phyloP scores from a whole-genome alignment of 2,888 invertebrate species.

The Gymnosoma rotundatum region DNA sequence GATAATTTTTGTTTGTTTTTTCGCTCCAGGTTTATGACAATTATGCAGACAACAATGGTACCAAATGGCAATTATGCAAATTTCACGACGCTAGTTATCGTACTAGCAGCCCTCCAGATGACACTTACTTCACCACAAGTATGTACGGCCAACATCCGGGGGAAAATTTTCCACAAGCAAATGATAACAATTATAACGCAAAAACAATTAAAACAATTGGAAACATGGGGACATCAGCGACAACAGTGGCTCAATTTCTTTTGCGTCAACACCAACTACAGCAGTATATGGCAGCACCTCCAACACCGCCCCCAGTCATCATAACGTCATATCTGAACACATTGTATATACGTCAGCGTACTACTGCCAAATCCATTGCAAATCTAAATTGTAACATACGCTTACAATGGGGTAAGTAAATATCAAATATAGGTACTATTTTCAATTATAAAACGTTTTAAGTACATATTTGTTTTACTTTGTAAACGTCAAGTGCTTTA shows the following conservation, averaged over 20 bases:
- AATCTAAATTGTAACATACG: slow-evolving; percentile 86
- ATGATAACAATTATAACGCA: slow-evolving; percentile 33
- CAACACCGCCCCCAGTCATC: slow-evolving; percentile 83
- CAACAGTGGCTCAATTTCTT: slow-evolving; percentile 57
- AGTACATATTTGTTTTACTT: slow-evolving; percentile 8
- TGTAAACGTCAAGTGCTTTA: slow-evolving; percentile 35
- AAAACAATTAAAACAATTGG: slow-evolving; percentile 19
- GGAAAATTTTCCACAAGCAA: slow-evolving; percentile 34
- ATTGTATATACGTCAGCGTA: slow-evolving; percentile 84
- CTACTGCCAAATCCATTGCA: slow-evolving; percentile 80
- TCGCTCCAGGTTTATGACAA: slow-evolving; percentile 85
- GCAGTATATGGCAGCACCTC: slow-evolving; percentile 72
- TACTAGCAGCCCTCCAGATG: slow-evolving; percentile 48
- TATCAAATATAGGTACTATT: neutral
- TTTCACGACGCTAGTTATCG: slow-evolving; percentile 73
- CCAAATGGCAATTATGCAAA: slow-evolving; percentile 86
- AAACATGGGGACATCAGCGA: slow-evolving; percentile 49
- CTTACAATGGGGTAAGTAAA: slow-evolving; percentile 84
- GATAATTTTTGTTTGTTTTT: neutral
- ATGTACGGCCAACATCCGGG: slow-evolving; percentile 18
- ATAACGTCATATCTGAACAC: slow-evolving; percentile 88
- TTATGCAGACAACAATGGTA: slow-evolving; percentile 88
- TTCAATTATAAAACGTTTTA: neutral
- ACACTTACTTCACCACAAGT: slow-evolving; percentile 50
- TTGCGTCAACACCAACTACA: slow-evolving; percentile 74